Conservation (phyloP, 1,140 invertebrate genomes). For the Augochlora pura region DNA sequence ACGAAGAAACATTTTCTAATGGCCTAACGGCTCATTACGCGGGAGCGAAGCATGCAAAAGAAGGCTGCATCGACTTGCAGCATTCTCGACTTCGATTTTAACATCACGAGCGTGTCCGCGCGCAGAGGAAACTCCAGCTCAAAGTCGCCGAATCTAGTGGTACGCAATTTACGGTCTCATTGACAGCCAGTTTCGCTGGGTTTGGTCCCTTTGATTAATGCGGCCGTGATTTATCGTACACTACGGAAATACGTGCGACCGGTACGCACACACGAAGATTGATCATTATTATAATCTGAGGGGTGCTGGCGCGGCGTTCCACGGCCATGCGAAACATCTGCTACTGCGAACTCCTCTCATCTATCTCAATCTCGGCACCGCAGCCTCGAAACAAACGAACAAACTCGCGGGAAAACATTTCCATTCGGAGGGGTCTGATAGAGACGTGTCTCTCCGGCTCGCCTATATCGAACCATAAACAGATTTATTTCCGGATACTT, state of each 20-base stretch:
- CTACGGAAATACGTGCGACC: conserved; percentile 14
- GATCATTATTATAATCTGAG: conserved; percentile 49
- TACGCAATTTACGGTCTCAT: background rate
- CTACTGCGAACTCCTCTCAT: conserved; percentile 47
- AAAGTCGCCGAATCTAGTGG: background rate
- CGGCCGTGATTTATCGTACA: conserved; percentile 32
- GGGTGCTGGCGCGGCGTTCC: background rate
- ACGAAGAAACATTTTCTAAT: no score
- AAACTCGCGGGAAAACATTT: conserved; percentile 17
- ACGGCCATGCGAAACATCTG: conserved; percentile 35
- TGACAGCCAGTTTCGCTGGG: conserved; percentile 31
- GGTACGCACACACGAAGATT: conserved; percentile 35
- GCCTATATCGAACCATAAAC: no score
- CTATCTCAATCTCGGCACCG: conserved; percentile 41
- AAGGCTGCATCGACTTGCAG: no score
- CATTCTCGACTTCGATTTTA: no score
- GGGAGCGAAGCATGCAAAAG: no score
- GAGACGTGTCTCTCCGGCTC: no score
- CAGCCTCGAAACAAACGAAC: conserved; percentile 29
- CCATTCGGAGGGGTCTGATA: background rate
- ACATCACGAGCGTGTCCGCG: no score
- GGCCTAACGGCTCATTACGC: no score
- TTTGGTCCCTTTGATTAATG: conserved; percentile 10
- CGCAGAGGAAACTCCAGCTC: no score
- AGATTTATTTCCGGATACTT: no score